Percentiles rank a stretch among this genome's conserved stretches.
Evolutionary conservation across 2,113 vertebrate genomes (phyloP).

Genomic region (Mungos mungo): DNA sequence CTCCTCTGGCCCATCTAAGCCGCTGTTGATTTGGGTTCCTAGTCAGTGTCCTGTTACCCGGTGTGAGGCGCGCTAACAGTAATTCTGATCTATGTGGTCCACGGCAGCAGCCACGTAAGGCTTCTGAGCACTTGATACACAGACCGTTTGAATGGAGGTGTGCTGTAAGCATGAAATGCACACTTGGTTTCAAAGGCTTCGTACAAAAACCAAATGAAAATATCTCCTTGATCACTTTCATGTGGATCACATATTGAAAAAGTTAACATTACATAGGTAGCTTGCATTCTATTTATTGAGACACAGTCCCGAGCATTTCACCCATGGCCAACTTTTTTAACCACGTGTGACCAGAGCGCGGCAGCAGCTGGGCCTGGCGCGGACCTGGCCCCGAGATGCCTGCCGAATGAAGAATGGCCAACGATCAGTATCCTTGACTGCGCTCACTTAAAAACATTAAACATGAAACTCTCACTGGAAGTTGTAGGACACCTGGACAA

Average conservation of each 20-base stretch:
- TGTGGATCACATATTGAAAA: neutral
- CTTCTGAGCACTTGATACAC: neutral
- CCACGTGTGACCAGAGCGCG: neutral
- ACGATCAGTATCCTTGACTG: neutral
- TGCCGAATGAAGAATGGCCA: neutral
- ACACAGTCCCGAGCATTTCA: neutral
- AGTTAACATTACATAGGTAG: neutral
- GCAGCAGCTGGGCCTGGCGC: neutral
- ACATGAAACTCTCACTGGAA: neutral
- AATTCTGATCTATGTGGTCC: neutral
- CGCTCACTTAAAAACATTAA: neutral
- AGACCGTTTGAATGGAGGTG: neutral
- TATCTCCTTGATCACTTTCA: neutral
- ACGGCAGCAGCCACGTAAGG: neutral
- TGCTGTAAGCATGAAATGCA: neutral
- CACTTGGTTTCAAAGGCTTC: neutral
- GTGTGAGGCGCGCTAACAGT: fast-evolving
- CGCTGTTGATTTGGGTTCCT: neutral
- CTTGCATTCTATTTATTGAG: neutral
- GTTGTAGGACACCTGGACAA: neutral
- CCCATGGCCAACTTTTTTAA: neutral
- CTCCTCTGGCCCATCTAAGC: neutral
- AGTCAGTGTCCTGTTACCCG: neutral
- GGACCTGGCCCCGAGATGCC: neutral
- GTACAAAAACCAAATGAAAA: neutral